Evolutionary conservation across 2,888 invertebrate species (phyloP), one percentile per base, ranked within the genome.

Genomic region (Rhyacophila evoluta): DNA sequence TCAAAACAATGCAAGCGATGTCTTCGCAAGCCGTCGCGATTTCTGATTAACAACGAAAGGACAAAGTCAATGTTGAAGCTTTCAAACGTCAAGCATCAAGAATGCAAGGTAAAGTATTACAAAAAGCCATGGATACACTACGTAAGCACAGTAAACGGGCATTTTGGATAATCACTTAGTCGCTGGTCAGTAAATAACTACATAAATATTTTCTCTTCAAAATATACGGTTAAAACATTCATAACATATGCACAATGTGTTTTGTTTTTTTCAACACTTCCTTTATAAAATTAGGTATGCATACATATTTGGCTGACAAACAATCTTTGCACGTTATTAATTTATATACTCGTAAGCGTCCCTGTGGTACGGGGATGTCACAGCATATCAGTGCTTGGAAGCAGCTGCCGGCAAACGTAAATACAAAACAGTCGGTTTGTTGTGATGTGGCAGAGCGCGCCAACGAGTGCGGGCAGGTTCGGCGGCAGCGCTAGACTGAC

Each of bases 81-180:
- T 36, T 89, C 86, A 93, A 86, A 93, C 90, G 87, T 92, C 91
- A 85, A 92, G 88, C 90, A 92, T 91, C 84, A 93, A 91, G 86
- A 92, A 92, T 85, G 91, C 89, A 85, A 93, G 89, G 85, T 93
- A 92, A 84, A 92, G 88, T 84, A 93, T 91, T 85, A 93, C 90
- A 85, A 92, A 88, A 85, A 93, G 89, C 93, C 93, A 93, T 85
- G 93, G 93, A 84, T 91, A 92, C 84, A 93, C 89, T 85, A 93
- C 89, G 86, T 92, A 92, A 88, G 92, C 89, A 86, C 92, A 92
- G 86, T 55, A 55, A 19, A 92, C 88, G 84, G 89, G 88, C 89
- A 90, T 90, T 84, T 85, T 89, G 29, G n/a, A n/a, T n/a, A 71
- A 39, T 69, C 27, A 41, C 28, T 38, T 27, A 6, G 25, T 10